Evolutionary conservation across 2,113 vertebrate genomes (phyloP).

Genomic region (Cinclus mexicanus): DNA sequence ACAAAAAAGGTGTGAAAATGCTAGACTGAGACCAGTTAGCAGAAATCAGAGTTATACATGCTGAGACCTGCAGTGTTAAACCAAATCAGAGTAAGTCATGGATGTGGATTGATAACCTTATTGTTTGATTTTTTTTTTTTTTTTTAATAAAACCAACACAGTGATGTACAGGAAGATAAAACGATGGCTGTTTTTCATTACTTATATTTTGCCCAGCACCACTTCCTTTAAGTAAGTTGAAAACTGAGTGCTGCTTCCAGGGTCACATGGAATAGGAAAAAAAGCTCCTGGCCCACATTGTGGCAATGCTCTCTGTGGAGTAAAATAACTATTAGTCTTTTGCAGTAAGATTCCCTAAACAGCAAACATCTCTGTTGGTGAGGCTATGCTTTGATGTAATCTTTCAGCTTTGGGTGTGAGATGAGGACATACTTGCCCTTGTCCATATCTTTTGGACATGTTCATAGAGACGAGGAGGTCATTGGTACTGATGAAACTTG

Average conservation of each 20-base stretch:
- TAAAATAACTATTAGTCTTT: constrained; percentile 8
- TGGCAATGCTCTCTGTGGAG: background rate
- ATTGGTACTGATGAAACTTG: background rate
- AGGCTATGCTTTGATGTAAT: background rate
- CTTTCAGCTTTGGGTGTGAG: background rate
- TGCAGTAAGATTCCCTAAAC: background rate
- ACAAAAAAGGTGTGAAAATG: constrained; percentile 85
- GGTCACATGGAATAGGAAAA: background rate
- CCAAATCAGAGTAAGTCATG: constrained; percentile 77
- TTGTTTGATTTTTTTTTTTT: background rate
- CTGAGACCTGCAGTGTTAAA: constrained; percentile 78
- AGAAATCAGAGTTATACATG: constrained; percentile 84
- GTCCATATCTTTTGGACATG: background rate
- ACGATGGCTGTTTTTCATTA: constrained; percentile 50
- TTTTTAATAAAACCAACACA: background rate
- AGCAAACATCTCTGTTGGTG: background rate
- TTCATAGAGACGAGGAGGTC: background rate
- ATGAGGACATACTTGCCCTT: background rate
- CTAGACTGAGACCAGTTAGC: constrained; percentile 84
- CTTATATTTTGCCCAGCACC: background rate
- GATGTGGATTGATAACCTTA: constrained; percentile 76
- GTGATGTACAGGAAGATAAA: constrained; percentile 44
- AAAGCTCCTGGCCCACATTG: background rate
- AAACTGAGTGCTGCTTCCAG: background rate
- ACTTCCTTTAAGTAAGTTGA: background rate